phyloP scores from a whole-genome alignment of 1,140 invertebrate genomes.

The Hestina assimilis region DNA sequence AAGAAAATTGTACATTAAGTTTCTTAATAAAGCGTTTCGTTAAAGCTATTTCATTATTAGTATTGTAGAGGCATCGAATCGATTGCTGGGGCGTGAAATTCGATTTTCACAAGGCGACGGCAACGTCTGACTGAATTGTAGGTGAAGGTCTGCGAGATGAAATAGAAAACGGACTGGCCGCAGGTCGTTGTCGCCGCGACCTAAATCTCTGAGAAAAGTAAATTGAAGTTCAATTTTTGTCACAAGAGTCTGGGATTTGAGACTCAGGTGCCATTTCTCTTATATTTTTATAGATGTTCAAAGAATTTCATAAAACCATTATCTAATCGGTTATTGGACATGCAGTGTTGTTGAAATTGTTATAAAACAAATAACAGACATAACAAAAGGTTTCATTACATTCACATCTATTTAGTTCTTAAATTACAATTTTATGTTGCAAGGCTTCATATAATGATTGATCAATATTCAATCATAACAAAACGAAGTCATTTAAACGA shows the following conservation, averaged over 20 bases:
- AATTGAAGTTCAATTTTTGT: background rate
- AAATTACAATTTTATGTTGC: background rate
- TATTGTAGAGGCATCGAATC: slow-evolving; percentile 42
- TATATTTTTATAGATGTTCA: background rate
- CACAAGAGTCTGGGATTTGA: background rate
- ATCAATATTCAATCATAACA: background rate
- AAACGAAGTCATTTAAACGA: background rate
- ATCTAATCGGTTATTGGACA: too few species aligned
- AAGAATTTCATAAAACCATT: background rate
- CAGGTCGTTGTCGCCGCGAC: slow-evolving; percentile 33
- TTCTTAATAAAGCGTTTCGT: slow-evolving; percentile 73
- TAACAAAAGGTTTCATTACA: too few species aligned
- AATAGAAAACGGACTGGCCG: slow-evolving; percentile 50
- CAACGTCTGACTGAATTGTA: slow-evolving; percentile 40
- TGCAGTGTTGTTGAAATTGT: too few species aligned
- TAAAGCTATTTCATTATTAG: slow-evolving; percentile 64
- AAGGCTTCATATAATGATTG: background rate
- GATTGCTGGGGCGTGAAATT: slow-evolving; percentile 58
- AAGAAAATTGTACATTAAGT: slow-evolving; percentile 62
- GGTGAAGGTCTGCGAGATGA: slow-evolving; percentile 62
- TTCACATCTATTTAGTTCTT: background rate
- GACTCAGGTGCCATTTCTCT: background rate
- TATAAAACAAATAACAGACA: background rate
- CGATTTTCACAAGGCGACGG: slow-evolving; percentile 57
- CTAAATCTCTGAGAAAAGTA: background rate